Evolutionary conservation across 1,140 invertebrate species (phyloP), one percentile per base, ranked within the genome.

Genomic region (Cotesia vestalis): DNA sequence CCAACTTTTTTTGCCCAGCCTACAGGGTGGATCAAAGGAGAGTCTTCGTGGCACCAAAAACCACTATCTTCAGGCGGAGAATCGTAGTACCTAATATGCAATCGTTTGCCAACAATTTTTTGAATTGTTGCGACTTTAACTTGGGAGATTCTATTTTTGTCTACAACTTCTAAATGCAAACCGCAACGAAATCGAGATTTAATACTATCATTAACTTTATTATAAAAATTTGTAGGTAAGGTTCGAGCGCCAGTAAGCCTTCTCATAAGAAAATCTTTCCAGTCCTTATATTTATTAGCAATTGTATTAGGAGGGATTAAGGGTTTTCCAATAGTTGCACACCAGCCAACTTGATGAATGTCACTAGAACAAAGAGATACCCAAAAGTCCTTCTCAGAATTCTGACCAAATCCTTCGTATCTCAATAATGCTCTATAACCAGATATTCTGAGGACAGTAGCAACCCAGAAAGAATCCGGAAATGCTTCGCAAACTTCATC

Each of bases 31-130:
- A 99, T 95, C 4, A 98, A 88, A 0, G 95, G 94, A 0, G 96
- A 98, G 81, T 96, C 94, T 84, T 97, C 95, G 77, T 98, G 96
- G 80, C 96, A 98, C 96, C 96, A 99, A 85, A 98, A 98, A 5
- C 93, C 95, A 79, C 91, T 90, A 78, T 94, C 93, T 62, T 92
- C 91, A 1, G 91, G 89, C 6, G 91, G 87, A 63, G 93, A 92
- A 77, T 97, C 94, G 77, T 94, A 95, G 87, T 99, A 99, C 77
- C 92, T 92, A 0, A 98, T 90, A 77, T 96, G 94, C 27, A 98
- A 88, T 55, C 97, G 89, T 81, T 97, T 96, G 0, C 96, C 97
- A 20, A 98, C 91, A 73, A 98, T 94, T 83, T 96, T 94, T 63
- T 93, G 90, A 60, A 99, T 93, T 12, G 91, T 93, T 1, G 97